Conservation (phyloP, 2,888 invertebrate species). For the Dicyrtomina minuta region DNA sequence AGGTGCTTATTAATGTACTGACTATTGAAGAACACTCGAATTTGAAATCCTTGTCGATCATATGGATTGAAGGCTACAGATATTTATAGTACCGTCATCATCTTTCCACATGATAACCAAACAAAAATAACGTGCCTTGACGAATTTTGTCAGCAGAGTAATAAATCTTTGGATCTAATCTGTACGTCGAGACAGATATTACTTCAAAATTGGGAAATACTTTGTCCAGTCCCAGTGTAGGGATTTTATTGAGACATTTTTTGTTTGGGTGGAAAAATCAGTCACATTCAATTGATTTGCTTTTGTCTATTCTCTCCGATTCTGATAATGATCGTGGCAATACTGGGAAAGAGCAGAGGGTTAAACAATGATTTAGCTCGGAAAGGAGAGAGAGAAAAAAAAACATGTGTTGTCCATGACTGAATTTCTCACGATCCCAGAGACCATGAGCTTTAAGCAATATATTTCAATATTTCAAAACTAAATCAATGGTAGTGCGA, state of each 20-base stretch:
- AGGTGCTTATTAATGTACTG: too few species aligned
- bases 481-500: constrained; percentile 7
- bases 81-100: too few species aligned
- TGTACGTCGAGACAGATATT: too few species aligned
- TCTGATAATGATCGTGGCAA: constrained; percentile 10
- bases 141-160: constrained; percentile 2
- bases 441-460: too few species aligned
- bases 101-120: too few species aligned
- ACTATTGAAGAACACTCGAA: too few species aligned
- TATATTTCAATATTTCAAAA: neutral
- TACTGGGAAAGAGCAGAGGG: constrained; percentile 20
- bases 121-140: too few species aligned
- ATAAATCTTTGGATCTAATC: constrained; percentile 13
- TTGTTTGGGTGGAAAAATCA: neutral
- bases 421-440: constrained; percentile 31
- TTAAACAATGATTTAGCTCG: constrained; percentile 6
- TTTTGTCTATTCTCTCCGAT: neutral
- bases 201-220: constrained; percentile 3
- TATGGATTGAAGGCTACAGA: too few species aligned
- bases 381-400: too few species aligned
- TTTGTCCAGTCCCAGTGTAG: neutral
- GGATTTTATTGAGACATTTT: neutral
- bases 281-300: constrained; percentile 8
- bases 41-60: too few species aligned
- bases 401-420: constrained; percentile 31